phyloP scores from a whole-genome alignment of 2,797 vertebrate genomes.

The Melopsittacus undulatus region DNA sequence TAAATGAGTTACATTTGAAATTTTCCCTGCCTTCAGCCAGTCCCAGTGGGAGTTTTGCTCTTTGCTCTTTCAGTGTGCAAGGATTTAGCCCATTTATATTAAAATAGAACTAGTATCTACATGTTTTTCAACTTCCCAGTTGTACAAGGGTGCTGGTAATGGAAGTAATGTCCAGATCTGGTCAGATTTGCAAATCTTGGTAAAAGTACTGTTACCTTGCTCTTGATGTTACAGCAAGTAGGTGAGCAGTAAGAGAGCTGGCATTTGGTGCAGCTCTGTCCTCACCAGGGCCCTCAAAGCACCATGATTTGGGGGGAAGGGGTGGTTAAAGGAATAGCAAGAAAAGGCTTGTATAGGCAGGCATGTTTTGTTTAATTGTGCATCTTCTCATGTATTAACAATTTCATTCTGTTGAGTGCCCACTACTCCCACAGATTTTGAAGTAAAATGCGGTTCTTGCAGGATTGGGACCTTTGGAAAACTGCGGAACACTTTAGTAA shows the following conservation, averaged over 20 bases:
- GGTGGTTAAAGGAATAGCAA: slow-evolving; percentile 1
- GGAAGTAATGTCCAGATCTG: not conserved
- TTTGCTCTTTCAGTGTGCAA: not conserved
- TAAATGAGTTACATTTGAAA: not conserved
- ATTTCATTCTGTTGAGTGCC: slow-evolving; percentile 18
- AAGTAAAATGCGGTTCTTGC: not conserved
- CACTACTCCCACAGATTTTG: not conserved
- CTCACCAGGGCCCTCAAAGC: not conserved
- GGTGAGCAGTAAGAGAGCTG: not conserved
- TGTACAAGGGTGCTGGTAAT: not conserved
- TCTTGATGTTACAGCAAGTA: not conserved
- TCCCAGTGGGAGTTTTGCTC: not conserved
- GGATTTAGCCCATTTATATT: slow-evolving; percentile 37
- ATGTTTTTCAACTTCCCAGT: not conserved
- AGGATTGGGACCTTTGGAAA: not conserved
- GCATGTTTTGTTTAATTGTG: slow-evolving; percentile 30
- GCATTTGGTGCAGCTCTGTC: not conserved
- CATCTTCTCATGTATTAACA: slow-evolving; percentile 1
- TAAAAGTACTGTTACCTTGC: not conserved
- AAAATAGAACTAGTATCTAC: slow-evolving; percentile 17
- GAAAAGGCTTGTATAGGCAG: slow-evolving; percentile 35
- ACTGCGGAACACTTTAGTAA: not conserved
- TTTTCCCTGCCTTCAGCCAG: not conserved
- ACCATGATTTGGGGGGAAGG: not conserved
- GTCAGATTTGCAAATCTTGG: not conserved